Percentiles rank a stretch among this genome's conserved stretches.
These are phyloP conservation scores for Serrognathus titanus DNA, from an alignment of 2,888 invertebrate genomes.

Conservation along the genomic window DNA sequence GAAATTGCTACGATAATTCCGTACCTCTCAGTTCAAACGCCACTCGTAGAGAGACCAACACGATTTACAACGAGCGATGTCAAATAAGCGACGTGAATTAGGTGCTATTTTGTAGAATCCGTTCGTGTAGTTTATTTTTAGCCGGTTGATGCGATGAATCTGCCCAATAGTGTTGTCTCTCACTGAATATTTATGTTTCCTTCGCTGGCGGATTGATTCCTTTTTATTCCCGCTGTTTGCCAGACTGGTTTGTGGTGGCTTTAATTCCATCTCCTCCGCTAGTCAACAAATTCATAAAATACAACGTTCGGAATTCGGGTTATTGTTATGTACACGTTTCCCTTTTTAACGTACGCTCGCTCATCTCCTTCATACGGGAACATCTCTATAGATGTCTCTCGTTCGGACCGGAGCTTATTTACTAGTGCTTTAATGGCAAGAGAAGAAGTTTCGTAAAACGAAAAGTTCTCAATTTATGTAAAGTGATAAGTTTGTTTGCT, in stretches of 20 bases:
- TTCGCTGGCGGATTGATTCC: conserved; percentile 31
- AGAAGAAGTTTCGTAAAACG: too few relatives aligned
- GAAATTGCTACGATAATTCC: too few relatives aligned
- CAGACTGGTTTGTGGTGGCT: conserved; percentile 18
- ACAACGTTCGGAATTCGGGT: neutral
- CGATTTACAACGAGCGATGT: conserved; percentile 30
- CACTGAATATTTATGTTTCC: conserved; percentile 32
- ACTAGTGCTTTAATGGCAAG: too few relatives aligned
- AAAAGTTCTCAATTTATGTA: too few relatives aligned
- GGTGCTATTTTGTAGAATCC: conserved; percentile 32
- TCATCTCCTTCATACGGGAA: too few relatives aligned
- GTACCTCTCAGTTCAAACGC: too few relatives aligned
- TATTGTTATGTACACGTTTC: neutral
- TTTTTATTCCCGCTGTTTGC: conserved; percentile 25
- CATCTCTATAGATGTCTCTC: too few relatives aligned
- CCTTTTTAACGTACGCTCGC: too few relatives aligned
- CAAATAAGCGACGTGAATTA: conserved; percentile 32
- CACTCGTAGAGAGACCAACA: conserved; percentile 18
- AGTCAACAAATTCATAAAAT: conserved; percentile 22
- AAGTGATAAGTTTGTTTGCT: too few relatives aligned
- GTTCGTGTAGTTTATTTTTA: conserved; percentile 31
- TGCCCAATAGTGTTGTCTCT: conserved; percentile 31
- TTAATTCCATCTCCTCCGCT: conserved; percentile 16
- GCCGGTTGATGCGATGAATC: conserved; percentile 29
- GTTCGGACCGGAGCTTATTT: too few relatives aligned